A percentile compares a stretch with the other conserved stretches of the same genome.
Evolutionary conservation across 2,797 vertebrate species (phyloP).

Genomic region (Gadopsis bispinosus): DNA sequence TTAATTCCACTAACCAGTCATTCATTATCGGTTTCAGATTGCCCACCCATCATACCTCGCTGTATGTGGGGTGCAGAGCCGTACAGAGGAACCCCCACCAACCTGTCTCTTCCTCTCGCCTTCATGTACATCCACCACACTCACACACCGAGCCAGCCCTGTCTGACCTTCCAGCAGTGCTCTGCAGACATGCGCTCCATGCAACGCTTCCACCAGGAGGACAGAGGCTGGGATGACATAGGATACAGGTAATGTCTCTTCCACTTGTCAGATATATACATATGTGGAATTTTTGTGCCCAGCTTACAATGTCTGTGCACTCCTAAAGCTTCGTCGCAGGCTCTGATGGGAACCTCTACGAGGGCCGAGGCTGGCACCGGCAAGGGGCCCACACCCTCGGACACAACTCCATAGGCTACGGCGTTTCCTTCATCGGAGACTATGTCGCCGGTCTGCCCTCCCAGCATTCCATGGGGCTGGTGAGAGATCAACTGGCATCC

Average conservation of each 20-base stretch:
- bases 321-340: conserved; percentile 89
- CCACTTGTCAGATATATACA: too few species aligned
- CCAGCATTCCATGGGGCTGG: conserved; percentile 73
- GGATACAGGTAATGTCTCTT: conserved; percentile 87
- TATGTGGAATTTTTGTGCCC: not conserved
- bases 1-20: not conserved
- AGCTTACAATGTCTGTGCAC: not conserved
- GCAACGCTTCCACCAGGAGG: conserved; percentile 91
- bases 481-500: conserved; percentile 81
- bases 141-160: conserved; percentile 77
- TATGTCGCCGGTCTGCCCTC: conserved; percentile 81
- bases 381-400: conserved; percentile 89
- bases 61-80: conserved; percentile 90
- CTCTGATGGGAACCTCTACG: conserved; percentile 90
- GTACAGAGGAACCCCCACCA: conserved; percentile 85
- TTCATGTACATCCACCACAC: conserved; percentile 93
- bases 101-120: conserved; percentile 83
- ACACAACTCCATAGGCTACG: conserved; percentile 88
- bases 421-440: conserved; percentile 89
- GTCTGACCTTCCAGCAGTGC: conserved; percentile 84
- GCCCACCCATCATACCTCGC: conserved; percentile 88
- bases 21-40: conserved; percentile 80
- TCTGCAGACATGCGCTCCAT: conserved; percentile 88
- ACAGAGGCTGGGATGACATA: conserved; percentile 89
- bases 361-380: conserved; percentile 90